These are phyloP conservation scores for Azemiops feae DNA, from an alignment of 2,113 vertebrate genomes.

Conservation along the genomic window DNA sequence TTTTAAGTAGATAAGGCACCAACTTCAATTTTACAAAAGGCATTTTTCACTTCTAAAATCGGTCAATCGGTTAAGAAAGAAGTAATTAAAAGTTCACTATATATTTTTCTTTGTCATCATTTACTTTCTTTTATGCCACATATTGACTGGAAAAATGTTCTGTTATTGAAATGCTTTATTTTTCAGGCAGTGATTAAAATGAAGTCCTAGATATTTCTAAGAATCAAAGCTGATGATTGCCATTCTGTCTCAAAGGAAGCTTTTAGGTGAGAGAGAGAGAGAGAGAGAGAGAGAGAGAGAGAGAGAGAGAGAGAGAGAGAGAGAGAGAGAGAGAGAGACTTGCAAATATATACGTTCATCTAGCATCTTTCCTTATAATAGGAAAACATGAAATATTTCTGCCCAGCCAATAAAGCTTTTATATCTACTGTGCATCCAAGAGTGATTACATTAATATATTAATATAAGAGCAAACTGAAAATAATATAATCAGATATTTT, in stretches of 20 bases:
- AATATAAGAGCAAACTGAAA: background rate
- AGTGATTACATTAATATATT: constrained; percentile 8
- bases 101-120: background rate
- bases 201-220: constrained; percentile 41
- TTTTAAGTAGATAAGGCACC: background rate
- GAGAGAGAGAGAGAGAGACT: background rate
- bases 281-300: too few species aligned
- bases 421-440: background rate
- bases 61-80: background rate
- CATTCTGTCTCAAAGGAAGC: constrained; percentile 45
- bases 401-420: constrained; percentile 33
- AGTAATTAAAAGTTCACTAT: background rate
- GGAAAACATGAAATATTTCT: constrained; percentile 51
- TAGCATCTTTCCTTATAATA: background rate
- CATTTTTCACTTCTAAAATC: background rate
- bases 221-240: constrained; percentile 51
- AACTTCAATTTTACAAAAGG: background rate
- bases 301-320: too few species aligned
- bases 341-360: background rate
- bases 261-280: constrained; percentile 27
- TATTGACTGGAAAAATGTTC: constrained; percentile 1
- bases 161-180: background rate
- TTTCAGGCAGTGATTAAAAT: constrained; percentile 43
- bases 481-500: background rate
- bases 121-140: background rate